Conservation (phyloP, 2,888 invertebrate genomes). For the Drosophila cognata region DNA sequence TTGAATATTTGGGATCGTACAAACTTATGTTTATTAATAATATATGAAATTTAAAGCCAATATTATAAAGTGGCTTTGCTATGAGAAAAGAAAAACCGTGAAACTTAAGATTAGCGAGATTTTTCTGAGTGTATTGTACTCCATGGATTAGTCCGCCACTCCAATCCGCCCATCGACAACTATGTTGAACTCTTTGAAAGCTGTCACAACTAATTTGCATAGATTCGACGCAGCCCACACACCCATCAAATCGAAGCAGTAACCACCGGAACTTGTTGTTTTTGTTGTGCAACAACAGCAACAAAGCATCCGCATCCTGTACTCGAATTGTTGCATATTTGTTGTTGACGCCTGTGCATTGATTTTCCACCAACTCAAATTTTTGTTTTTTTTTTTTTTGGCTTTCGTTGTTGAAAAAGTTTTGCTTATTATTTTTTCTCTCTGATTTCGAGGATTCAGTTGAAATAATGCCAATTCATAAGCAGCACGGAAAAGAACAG, state of each 20-base stretch:
- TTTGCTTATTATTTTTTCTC: neutral
- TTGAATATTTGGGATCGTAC: neutral
- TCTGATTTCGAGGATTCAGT: neutral
- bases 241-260: constrained; percentile 4
- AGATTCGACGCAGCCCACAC: constrained; percentile 25
- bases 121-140: constrained; percentile 29
- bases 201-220: constrained; percentile 81
- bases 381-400: neutral
- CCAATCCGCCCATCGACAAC: constrained; percentile 60
- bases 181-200: constrained; percentile 76
- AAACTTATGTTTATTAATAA: too few relatives aligned
- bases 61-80: neutral
- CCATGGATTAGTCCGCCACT: constrained; percentile 48
- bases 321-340: constrained; percentile 42
- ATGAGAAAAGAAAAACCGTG: neutral
- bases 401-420: neutral
- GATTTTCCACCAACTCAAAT: constrained; percentile 36
- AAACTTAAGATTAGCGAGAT: neutral
- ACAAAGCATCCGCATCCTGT: constrained; percentile 4
- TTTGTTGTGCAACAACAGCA: constrained; percentile 1
- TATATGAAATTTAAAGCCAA: too few relatives aligned
- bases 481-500: neutral
- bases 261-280: neutral
- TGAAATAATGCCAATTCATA: neutral
- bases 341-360: constrained; percentile 32